These are phyloP conservation scores for Galemys pyrenaicus DNA, from an alignment of 2,113 vertebrate genomes.

Conservation along the genomic window DNA sequence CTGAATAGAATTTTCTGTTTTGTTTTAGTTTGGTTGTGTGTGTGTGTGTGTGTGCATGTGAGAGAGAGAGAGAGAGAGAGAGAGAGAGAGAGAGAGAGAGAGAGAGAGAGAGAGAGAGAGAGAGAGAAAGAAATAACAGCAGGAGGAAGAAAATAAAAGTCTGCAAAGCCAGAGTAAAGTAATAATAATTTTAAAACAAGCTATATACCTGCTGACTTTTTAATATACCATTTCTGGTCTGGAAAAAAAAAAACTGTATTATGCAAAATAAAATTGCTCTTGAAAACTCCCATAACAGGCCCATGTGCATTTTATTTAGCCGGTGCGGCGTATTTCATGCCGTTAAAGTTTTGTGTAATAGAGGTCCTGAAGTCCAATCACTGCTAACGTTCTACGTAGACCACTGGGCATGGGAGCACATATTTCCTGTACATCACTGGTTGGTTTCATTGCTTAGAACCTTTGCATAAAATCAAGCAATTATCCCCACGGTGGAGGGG, in stretches of 20 bases:
- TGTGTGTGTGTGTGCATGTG: neutral
- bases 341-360: slow-evolving; percentile 44
- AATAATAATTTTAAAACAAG: slow-evolving; percentile 78
- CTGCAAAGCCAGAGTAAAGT: slow-evolving; percentile 62
- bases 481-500: slow-evolving; percentile 51
- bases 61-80: no score
- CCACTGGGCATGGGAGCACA: slow-evolving; percentile 4
- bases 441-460: slow-evolving; percentile 65
- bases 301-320: slow-evolving; percentile 69
- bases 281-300: slow-evolving; percentile 76
- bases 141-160: slow-evolving; percentile 68
- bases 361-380: slow-evolving; percentile 52
- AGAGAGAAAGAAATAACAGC: slow-evolving; percentile 6
- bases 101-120: no score
- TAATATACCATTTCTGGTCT: slow-evolving; percentile 74
- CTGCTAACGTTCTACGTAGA: slow-evolving; percentile 64
- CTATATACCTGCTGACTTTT: slow-evolving; percentile 77
- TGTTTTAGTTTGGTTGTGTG: neutral
- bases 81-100: no score
- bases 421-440: slow-evolving; percentile 63
- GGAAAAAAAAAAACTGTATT: slow-evolving; percentile 68
- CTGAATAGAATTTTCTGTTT: slow-evolving; percentile 4
- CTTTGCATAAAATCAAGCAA: slow-evolving; percentile 77
- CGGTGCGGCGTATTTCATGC: slow-evolving; percentile 62
- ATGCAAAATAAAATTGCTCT: slow-evolving; percentile 79